Evolutionary conservation across 2,888 invertebrate species (phyloP).

Genomic region (Sceliomorpha sp.): DNA sequence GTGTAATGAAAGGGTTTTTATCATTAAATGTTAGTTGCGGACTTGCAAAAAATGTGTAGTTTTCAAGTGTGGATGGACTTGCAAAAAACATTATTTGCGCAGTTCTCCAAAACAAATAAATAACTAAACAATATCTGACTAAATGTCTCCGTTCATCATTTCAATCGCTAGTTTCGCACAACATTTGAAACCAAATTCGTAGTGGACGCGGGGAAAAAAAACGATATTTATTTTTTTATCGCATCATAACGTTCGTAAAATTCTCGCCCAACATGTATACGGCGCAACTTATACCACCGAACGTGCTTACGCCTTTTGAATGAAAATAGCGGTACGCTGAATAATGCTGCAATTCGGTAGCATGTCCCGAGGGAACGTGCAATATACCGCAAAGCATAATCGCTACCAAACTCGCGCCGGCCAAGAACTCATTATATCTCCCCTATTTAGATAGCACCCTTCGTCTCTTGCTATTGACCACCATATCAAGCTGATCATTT

Average conservation of each 20-base stretch:
- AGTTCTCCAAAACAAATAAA: no score
- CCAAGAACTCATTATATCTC: conserved; percentile 32
- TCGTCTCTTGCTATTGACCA: conserved; percentile 20
- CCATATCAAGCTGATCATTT: conserved; percentile 16
- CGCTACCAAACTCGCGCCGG: conserved; percentile 19
- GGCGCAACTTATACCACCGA: conserved; percentile 4
- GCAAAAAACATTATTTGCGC: no score
- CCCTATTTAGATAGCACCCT: conserved; percentile 24
- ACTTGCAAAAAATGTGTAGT: no score
- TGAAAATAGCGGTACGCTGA: conserved; percentile 9
- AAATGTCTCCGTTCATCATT: no score
- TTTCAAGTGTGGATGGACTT: no score
- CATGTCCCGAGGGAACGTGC: conserved; percentile 18
- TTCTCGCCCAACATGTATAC: conserved; percentile 4
- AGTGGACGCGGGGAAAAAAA: background rate
- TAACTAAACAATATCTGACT: no score
- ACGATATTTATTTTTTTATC: background rate
- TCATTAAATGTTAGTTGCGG: no score
- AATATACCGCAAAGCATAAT: conserved; percentile 34
- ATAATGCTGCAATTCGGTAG: conserved; percentile 17
- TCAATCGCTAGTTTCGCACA: no score
- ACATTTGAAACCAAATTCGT: background rate
- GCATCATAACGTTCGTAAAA: background rate
- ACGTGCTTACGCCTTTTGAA: conserved; percentile 12
- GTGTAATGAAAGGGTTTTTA: no score